A percentile compares a stretch with the other conserved stretches of the same genome.
Evolutionary conservation across 2,113 vertebrate species (phyloP).

Genomic region (Neogobius melanostomus): DNA sequence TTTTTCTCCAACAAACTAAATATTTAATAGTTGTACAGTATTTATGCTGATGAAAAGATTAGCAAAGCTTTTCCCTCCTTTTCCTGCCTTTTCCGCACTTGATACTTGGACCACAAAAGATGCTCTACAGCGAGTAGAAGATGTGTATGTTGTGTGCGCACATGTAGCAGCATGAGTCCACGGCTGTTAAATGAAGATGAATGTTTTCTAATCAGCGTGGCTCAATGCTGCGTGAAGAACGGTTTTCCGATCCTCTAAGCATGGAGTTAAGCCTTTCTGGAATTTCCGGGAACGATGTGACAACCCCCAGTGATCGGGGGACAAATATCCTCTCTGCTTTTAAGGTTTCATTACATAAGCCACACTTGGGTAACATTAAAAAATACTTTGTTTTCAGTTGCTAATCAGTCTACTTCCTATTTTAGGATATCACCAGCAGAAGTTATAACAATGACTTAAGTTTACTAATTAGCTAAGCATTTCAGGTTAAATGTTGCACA

Average conservation of each 20-base stretch:
- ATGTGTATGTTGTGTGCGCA: slow-evolving; percentile 10
- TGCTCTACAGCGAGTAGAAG: background rate
- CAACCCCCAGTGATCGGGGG: slow-evolving; percentile 4
- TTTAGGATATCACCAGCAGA: background rate
- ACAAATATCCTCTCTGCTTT: background rate
- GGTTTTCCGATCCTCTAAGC: slow-evolving; percentile 43
- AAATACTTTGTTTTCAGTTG: background rate
- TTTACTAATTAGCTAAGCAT: background rate
- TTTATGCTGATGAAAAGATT: slow-evolving; percentile 19
- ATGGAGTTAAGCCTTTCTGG: slow-evolving; percentile 35
- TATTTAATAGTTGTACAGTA: slow-evolving; percentile 22
- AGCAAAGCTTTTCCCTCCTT: background rate
- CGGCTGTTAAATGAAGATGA: slow-evolving; percentile 70
- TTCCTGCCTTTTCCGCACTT: background rate
- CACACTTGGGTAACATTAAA: slow-evolving; percentile 26
- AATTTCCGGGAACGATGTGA: slow-evolving; percentile 38
- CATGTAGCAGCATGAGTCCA: slow-evolving; percentile 37
- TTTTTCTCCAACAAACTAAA: slow-evolving; percentile 11
- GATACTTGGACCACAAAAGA: background rate
- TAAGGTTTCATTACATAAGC: slow-evolving; percentile 17
- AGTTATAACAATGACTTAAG: background rate
- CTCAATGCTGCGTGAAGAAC: slow-evolving; percentile 56
- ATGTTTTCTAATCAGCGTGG: slow-evolving; percentile 60
- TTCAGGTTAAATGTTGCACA: too few relatives aligned
- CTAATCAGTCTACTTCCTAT: background rate